Percentiles rank a stretch among this genome's conserved stretches.
Evolutionary conservation across 2,113 vertebrate species (phyloP).

Genomic region (Rhagologus leucostigma): DNA sequence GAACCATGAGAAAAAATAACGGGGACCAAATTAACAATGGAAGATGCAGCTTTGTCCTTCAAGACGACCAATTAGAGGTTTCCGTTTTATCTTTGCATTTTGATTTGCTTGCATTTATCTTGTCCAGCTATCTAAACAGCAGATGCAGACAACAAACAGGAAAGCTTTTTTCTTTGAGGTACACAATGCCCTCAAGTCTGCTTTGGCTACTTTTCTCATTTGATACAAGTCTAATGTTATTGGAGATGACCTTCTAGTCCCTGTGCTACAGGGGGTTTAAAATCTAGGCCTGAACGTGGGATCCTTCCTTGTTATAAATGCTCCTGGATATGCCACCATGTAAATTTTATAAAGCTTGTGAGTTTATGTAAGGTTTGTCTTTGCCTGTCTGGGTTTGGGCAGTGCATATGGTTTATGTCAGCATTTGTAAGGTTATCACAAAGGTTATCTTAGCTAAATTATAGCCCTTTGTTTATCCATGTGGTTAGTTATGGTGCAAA

Average conservation of each 20-base stretch:
- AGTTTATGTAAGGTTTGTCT: background rate
- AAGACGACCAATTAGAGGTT: background rate
- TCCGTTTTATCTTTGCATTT: background rate
- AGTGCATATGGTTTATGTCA: slow-evolving; percentile 46
- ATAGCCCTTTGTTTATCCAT: slow-evolving; percentile 60
- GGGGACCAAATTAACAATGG: background rate
- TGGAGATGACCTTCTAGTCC: background rate
- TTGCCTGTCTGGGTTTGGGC: background rate
- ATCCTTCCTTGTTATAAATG: background rate
- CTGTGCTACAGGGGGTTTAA: background rate
- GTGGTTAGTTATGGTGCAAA: slow-evolving; percentile 41
- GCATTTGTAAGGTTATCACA: slow-evolving; percentile 37
- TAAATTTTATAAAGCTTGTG: background rate
- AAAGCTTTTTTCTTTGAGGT: background rate
- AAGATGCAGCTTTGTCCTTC: slow-evolving; percentile 15
- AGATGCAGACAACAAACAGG: background rate
- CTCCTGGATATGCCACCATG: background rate
- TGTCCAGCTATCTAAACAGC: background rate
- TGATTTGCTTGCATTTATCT: slow-evolving; percentile 2
- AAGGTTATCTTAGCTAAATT: slow-evolving; percentile 64
- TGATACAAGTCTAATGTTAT: background rate
- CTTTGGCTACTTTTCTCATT: background rate
- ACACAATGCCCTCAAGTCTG: background rate
- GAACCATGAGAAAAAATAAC: background rate
- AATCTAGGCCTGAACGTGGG: background rate